These are phyloP conservation scores for Andrena marginata DNA, from an alignment of 2,888 invertebrate genomes.

Conservation along the genomic window DNA sequence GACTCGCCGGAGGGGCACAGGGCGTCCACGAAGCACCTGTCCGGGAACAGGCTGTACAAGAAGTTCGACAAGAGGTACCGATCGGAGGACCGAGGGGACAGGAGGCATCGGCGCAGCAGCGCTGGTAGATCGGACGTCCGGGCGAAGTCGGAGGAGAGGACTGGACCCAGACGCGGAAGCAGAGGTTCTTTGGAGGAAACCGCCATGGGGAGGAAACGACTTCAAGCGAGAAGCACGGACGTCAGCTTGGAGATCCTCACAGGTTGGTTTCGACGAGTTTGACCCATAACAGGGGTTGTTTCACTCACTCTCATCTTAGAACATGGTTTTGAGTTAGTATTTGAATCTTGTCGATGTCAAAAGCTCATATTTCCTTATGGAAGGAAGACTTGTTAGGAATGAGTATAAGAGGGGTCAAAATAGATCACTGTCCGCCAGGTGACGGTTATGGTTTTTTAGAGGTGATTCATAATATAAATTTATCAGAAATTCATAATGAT, in stretches of 20 bases:
- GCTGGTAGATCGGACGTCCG: conserved; percentile 91
- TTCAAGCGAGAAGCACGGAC: conserved; percentile 89
- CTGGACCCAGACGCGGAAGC: conserved; percentile 75
- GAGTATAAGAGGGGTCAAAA: no score
- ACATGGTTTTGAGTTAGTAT: no score
- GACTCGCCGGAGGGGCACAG: conserved; percentile 90
- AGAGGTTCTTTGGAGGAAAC: conserved; percentile 79
- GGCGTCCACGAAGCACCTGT: conserved; percentile 77
- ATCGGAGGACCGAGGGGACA: conserved; percentile 91
- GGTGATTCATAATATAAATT: no score
- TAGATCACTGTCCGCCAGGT: no score
- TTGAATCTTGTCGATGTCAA: no score
- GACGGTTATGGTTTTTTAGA: no score
- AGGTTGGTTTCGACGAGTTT: conserved; percentile 66
- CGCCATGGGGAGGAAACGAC: conserved; percentile 72
- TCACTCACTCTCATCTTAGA: no score
- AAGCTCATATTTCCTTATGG: no score
- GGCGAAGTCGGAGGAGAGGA: conserved; percentile 87
- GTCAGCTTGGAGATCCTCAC: conserved; percentile 87
- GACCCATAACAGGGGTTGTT: no score
- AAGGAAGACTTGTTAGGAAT: no score
- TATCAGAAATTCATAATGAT: no score
- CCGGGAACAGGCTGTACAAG: conserved; percentile 88
- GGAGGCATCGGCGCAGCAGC: conserved; percentile 87
- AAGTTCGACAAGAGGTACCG: conserved; percentile 92